Evolutionary conservation across 2,797 vertebrate species (phyloP).

Genomic region (Crenichthys baileyi): DNA sequence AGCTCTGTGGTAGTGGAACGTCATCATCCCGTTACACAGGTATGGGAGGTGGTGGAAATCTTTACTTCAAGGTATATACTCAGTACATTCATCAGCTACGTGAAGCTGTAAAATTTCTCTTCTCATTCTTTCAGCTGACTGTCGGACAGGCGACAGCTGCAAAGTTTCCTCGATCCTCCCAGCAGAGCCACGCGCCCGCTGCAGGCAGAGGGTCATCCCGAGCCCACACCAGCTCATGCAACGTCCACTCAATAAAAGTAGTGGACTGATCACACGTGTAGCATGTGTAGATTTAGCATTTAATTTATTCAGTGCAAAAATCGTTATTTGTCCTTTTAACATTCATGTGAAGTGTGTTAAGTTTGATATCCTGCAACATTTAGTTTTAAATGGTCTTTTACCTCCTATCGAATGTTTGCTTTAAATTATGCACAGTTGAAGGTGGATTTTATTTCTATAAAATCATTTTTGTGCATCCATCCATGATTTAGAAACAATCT

Average conservation of each 20-base stretch:
- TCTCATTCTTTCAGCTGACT: conserved; percentile 84
- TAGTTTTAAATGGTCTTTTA: conserved; percentile 27
- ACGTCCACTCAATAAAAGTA: conserved; percentile 89
- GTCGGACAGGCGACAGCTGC: conserved; percentile 89
- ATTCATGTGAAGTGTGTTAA: neutral
- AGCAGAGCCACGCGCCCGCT: conserved; percentile 73
- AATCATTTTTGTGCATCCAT: conserved; percentile 34
- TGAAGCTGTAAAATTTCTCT: conserved; percentile 8
- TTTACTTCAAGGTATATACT: neutral
- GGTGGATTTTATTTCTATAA: conserved; percentile 28
- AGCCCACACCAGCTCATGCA: conserved; percentile 71
- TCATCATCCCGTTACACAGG: conserved; percentile 93
- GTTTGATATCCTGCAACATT: conserved; percentile 7
- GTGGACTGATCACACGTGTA: conserved; percentile 82
- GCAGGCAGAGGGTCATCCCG: conserved; percentile 69
- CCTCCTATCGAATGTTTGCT: conserved; percentile 26
- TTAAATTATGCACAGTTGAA: conserved; percentile 56
- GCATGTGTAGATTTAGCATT: neutral
- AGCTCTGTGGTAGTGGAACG: conserved; percentile 92
- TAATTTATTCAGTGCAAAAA: conserved; percentile 37
- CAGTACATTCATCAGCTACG: neutral
- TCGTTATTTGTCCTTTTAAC: neutral
- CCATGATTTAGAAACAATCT: conserved; percentile 11
- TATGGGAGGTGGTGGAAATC: conserved; percentile 51
- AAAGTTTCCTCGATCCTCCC: conserved; percentile 86